phyloP scores from a whole-genome alignment of 2,797 vertebrate genomes.

The Chaetophractus vellerosus region DNA sequence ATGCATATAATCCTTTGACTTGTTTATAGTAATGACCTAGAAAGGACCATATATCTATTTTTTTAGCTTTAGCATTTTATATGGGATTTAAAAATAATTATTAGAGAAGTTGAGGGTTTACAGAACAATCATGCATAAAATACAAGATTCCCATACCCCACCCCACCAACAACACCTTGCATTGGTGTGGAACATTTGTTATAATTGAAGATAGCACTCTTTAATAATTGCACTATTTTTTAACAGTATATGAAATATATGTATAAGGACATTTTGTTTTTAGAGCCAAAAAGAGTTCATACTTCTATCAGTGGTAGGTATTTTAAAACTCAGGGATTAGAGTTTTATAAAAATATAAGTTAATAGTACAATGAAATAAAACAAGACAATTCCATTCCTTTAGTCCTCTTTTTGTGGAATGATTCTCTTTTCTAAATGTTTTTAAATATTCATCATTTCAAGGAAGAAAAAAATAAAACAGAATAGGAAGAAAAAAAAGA shows the following conservation, averaged over 20 bases:
- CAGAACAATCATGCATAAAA: no score
- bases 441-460: not conserved
- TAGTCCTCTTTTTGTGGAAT: not conserved
- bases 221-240: no score
- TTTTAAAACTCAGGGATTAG: not conserved
- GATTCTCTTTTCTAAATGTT: not conserved
- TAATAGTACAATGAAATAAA: not conserved
- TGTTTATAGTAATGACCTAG: not conserved
- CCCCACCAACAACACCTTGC: no score
- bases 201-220: no score
- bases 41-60: not conserved
- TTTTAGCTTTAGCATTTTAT: not conserved
- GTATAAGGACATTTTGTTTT: not conserved
- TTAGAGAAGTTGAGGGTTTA: no score
- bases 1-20: not conserved
- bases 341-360: not conserved
- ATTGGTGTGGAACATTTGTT: no score
- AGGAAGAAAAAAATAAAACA: constrained; percentile 20
- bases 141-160: no score
- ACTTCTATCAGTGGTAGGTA: not conserved
- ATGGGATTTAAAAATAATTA: not conserved
- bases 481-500: not conserved
- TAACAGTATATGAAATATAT: not conserved
- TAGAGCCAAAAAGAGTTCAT: not conserved
- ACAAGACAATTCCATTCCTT: not conserved